Evolutionary conservation across 1,140 invertebrate genomes (phyloP), one percentile per base, ranked within the genome.

Genomic region (Panulirus ornatus): DNA sequence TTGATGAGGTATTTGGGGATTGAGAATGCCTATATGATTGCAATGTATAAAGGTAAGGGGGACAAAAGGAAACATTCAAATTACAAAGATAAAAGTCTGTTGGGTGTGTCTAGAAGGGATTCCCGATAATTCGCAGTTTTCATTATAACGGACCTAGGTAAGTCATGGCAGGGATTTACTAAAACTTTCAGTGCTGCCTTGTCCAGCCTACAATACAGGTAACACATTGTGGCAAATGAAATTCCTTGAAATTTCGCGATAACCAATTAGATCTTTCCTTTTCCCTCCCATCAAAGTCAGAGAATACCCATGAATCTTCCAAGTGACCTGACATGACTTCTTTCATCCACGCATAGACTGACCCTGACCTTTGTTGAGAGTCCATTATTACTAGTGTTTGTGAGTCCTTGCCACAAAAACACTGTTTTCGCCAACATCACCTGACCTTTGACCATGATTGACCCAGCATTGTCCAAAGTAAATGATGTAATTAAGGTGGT

Each of bases 301-400:
- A 79, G 76, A 34, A 58, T 51, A 44, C n/a, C 27, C n/a, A 6
- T 47, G 30, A 34, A 27, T 30, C 78, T 58, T 11, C 8, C 3
- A 6, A 16, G 0, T 58, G 78, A 81, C 78, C 78, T 81, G 78
- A 81, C 27, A 38, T 81, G 78, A 58, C 51, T 47, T 54, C 51
- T 2, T 54, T 2, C 6, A 8, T 22, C 51, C 51, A 54, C 44
- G 5, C 44, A 5, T 47, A 47, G 14, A 5, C 73, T 22, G 73
- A 71, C 27, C 78, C 42, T 81, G 78, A 81, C 78, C 78, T 81
- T 51, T 47, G 78, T 81, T 47, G 38, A 44, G 47, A 51, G 78
- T 58, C 36, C 78, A 81, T 81, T 81, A 81, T 81, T 47, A 42
- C 44, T 66, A 30, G 44, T 58, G 78, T 36, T 27, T 27, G 3